A percentile compares a stretch with the other conserved stretches of the same genome.
Evolutionary conservation across 2,113 vertebrate species (phyloP).

Genomic region (Pomatorhinus ruficollis): DNA sequence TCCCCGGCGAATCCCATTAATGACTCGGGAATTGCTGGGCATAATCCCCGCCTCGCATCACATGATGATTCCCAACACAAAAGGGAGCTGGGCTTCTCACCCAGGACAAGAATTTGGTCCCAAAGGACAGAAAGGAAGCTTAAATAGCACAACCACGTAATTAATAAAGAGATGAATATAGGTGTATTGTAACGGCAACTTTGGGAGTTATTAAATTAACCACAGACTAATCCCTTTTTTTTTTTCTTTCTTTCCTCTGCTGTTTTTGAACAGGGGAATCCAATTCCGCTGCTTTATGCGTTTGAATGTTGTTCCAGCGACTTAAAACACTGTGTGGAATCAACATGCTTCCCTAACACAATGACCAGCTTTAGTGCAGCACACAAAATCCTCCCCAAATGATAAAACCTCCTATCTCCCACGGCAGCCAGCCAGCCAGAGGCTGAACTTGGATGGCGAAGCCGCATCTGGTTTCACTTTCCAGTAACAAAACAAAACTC

Average conservation of each 20-base stretch:
- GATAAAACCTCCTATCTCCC: neutral
- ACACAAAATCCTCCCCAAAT: neutral
- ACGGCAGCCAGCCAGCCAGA: neutral
- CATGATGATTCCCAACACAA: neutral
- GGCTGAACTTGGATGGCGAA: neutral
- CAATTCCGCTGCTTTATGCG: neutral
- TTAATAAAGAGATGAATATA: neutral
- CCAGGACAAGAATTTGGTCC: neutral
- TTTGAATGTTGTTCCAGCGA: neutral
- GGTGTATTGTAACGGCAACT: neutral
- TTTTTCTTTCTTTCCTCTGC: fast-evolving
- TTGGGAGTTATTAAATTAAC: neutral
- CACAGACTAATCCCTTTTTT: neutral
- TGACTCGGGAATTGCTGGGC: neutral
- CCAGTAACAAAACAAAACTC: neutral
- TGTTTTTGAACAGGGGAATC: neutral
- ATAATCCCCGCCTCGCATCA: neutral
- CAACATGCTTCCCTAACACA: neutral
- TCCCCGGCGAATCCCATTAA: neutral
- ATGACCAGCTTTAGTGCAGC: neutral
- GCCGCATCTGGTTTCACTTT: slow-evolving; percentile 49
- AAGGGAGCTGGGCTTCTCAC: neutral
- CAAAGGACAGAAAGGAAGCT: neutral
- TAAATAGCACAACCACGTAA: neutral
- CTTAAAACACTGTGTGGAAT: neutral